Base-by-base conservation (phyloP, 2,113 vertebrate species). In the Gallinago undulata region DNA sequence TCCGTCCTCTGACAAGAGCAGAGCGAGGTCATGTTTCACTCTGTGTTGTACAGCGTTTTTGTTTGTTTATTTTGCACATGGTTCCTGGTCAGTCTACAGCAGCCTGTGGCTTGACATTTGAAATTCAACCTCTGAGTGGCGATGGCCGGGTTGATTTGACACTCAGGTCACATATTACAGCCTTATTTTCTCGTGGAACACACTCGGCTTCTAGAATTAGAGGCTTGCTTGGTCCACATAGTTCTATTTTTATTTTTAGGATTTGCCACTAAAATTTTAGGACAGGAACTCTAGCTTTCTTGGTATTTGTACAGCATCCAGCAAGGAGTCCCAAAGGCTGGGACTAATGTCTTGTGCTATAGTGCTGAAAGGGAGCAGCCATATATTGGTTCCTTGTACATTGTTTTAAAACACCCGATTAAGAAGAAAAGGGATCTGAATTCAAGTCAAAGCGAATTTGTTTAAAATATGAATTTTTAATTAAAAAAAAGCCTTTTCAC, bases 11-110 rank as follows among this genome's bases (percentile, higher is more conserved):
- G 81, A 50, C 57, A 68, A 0, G 25, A 73, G 70, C 78, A n/a
- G 57, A 33, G 74, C 1, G 12, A 89, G 83, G 41, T 94, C 7
- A 2, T 30, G 77, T 81, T 96, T 77, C 17, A 0, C 50, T 28
- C n/a, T 22, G 55, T 37, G 24, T 39, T 73, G 33, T 50, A 30
- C 4, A 57, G 33, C 39, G 25, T 90, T 79, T 87, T 60, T 56
- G 64, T 94, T 88, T 93, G 86, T 91, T 95, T 94, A 39, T 92
- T 93, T 94, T 93, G 92, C n/a, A 30, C 57, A 22, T 33, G 84
- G 66, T 60, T 95, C 85, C 80, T 68, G 83, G 51, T 87, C 64
- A 72, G 56, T 48, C 73, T 78, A 25, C 69, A 84, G 91, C 86
- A 94, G 83, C 64, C 5, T 82, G 87, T 82, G 87, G 81, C 81